Evolutionary conservation across 2,888 invertebrate species (phyloP).

Genomic region (Troides helena): DNA sequence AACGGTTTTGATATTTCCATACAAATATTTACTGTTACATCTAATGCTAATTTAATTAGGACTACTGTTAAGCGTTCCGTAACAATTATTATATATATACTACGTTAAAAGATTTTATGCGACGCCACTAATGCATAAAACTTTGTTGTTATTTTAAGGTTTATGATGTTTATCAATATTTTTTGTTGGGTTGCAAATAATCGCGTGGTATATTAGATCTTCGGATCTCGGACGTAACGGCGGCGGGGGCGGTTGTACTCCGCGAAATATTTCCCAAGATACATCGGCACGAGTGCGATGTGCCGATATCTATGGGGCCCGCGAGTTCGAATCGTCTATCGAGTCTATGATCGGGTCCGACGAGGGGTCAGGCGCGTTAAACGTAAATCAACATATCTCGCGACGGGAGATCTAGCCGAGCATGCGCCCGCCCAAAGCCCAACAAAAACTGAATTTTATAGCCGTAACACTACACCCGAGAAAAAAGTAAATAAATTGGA

Average conservation of each 20-base stretch:
- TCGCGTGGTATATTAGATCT: conserved; percentile 62
- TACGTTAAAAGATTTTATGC: conserved; percentile 13
- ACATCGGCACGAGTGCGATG: conserved; percentile 77
- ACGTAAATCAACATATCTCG: conserved; percentile 81
- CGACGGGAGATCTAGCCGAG: conserved; percentile 77
- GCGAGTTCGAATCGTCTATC: conserved; percentile 77
- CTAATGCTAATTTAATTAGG: conserved; percentile 65
- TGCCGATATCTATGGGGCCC: conserved; percentile 71
- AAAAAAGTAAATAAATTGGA: conserved; percentile 75
- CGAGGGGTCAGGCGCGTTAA: conserved; percentile 78
- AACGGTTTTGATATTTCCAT: conserved; percentile 72
- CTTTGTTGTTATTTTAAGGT: too few species aligned
- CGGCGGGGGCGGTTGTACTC: conserved; percentile 47
- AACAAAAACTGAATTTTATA: conserved; percentile 77
- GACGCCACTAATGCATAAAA: too few species aligned
- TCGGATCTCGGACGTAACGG: conserved; percentile 63
- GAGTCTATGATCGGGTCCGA: conserved; percentile 75
- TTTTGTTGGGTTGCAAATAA: too few species aligned
- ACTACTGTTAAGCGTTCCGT: conserved; percentile 33
- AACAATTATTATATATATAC: conserved; percentile 6
- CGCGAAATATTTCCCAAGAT: conserved; percentile 77
- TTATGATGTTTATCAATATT: too few species aligned
- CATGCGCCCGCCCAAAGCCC: conserved; percentile 57
- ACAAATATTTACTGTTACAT: conserved; percentile 72
- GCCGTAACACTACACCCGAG: conserved; percentile 73